Evolutionary conservation across 2,797 vertebrate species (phyloP), one percentile per base, ranked within the genome.

Genomic region (Oceanodroma leucorhoa): DNA sequence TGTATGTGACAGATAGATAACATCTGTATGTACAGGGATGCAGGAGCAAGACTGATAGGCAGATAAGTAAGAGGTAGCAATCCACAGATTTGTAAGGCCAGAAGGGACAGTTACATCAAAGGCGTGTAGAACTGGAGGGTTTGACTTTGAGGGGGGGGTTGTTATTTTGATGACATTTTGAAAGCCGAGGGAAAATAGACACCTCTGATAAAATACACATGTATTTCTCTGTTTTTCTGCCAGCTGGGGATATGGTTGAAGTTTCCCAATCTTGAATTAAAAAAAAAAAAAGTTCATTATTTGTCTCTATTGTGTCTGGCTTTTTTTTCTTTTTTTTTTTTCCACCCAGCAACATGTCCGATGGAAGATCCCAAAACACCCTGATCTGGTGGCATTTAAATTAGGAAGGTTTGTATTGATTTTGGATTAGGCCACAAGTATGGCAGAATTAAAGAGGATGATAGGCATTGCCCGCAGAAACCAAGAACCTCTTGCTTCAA

Each of bases 191-290:
- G n/a, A 81, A 92, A 95, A 83, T 10, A 87, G 87, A 67, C 80
- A 82, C 75, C 55, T 93, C 86, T 94, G 88, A 90, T 96, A 94
- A 84, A 94, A 94, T 23, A 17, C 90, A 83, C 26, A 7, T 92
- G 83, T 62, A 50, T 46, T 87, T 38, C 14, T 57, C 51, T 41
- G 0, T 23, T 50, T 77, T 70, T 36, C 72, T 92, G 50, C 81
- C 67, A 71, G 64, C 71, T 94, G 67, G 45, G 64, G 51, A 62
- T 69, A 58, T 26, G 41, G 32, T 43, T 90, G 75, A 77, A 89
- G 87, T 89, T 95, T 93, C 75, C 27, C 78, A 83, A 83, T 95
- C 50, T 38, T n/a, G 7, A 73, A 79, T 67, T 11, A 5, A 30
- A 53, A 43, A 29, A 64, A 21, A 20, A 32, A 34, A 50, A 32